Evolutionary conservation across 2,888 invertebrate species (phyloP).

Genomic region (Apeira syringaria): DNA sequence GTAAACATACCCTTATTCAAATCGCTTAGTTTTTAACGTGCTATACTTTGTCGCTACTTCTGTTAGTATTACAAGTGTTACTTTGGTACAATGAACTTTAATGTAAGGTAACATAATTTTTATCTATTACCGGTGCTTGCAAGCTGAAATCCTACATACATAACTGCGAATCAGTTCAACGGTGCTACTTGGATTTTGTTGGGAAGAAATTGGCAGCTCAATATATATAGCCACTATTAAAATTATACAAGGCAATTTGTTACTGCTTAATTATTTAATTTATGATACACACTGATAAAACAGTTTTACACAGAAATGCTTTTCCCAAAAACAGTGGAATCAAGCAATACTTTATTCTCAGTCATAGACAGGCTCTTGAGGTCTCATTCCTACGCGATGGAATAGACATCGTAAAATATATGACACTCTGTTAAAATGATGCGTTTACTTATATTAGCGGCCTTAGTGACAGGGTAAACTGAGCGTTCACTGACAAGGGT

Average conservation of each 20-base stretch:
- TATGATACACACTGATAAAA: no score
- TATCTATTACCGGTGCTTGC: slow-evolving; percentile 16
- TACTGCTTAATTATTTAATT: no score
- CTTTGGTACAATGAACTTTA: slow-evolving; percentile 53
- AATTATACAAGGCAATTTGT: no score
- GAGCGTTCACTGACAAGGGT: no score
- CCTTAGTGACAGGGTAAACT: no score
- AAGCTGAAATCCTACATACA: slow-evolving; percentile 12
- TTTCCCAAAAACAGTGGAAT: no score
- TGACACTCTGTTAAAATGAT: background rate
- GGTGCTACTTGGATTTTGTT: background rate
- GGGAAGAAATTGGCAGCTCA: background rate
- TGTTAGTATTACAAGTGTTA: slow-evolving; percentile 34
- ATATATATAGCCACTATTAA: no score
- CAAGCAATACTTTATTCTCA: no score
- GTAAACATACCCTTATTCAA: no score
- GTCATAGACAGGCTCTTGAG: background rate
- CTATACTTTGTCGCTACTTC: slow-evolving; percentile 3
- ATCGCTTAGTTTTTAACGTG: background rate
- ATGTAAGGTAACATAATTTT: slow-evolving; percentile 36
- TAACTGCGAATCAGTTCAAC: slow-evolving; percentile 20
- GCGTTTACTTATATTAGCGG: no score
- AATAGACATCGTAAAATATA: background rate
- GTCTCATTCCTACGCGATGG: background rate
- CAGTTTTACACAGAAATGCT: no score